Evolutionary conservation across 2,797 vertebrate genomes (phyloP).

Genomic region (Lagodon rhomboides): DNA sequence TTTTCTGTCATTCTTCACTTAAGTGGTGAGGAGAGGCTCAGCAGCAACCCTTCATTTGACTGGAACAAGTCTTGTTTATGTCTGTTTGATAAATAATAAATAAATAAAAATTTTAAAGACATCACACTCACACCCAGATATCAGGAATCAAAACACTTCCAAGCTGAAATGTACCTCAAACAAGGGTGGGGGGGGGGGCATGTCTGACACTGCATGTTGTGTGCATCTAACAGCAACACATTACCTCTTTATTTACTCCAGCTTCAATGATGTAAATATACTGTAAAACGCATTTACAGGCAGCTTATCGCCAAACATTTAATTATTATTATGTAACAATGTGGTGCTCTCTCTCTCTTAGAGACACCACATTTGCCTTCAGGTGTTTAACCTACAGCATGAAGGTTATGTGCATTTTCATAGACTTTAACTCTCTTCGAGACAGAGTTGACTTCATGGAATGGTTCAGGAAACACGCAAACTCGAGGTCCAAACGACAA

Average conservation of each 20-base stretch:
- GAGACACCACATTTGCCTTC: slow-evolving; percentile 13
- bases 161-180: slow-evolving; percentile 46
- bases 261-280: slow-evolving; percentile 42
- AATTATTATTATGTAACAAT: slow-evolving; percentile 40
- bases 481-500: neutral
- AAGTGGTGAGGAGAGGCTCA: neutral
- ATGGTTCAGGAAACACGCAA: slow-evolving; percentile 17
- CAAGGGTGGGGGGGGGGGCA: neutral
- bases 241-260: slow-evolving; percentile 29
- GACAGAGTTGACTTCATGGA: slow-evolving; percentile 39
- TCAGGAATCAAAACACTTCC: slow-evolving; percentile 14
- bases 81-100: slow-evolving; percentile 67
- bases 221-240: slow-evolving; percentile 17
- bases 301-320: slow-evolving; percentile 30
- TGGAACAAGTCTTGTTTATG: neutral
- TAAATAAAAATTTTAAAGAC: slow-evolving; percentile 46
- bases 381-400: neutral
- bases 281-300: slow-evolving; percentile 34
- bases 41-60: slow-evolving; percentile 28
- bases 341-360: neutral
- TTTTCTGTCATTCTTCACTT: too few relatives aligned
- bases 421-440: neutral
- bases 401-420: slow-evolving; percentile 30
- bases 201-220: neutral
- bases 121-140: slow-evolving; percentile 29